Base-by-base conservation (phyloP, 2,797 vertebrate species). In the Spinus pinus region DNA sequence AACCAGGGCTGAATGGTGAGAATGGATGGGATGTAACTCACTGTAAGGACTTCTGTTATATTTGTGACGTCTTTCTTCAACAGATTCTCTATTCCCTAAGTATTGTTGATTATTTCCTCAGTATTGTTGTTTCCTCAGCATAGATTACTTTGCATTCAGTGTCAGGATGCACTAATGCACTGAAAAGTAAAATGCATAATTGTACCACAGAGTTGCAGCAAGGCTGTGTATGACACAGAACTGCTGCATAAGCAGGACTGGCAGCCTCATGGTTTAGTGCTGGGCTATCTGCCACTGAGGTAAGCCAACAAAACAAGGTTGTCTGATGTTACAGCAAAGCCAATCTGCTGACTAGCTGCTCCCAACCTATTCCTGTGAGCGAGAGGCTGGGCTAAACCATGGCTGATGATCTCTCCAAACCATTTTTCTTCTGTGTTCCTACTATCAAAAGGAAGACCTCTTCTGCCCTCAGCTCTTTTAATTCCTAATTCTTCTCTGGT, bases 401-500 rank as follows among this genome's bases (percentile, higher is more conserved):
- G 4, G 6, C 12, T 4, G 6, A 1, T 8, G 4, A 20, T 44
- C 14, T 30, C 13, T 25, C 57, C 23, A 37, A 37, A 24, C 0
- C 6, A 12, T 8, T 57, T 78, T 74, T 79, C 58, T 61, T 24
- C 17, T 17, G 2, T 37, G 4, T 21, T 88, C 47, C 31, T 75
- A 17, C 12, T 39, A 15, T 2, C 7, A 13, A 73, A 46, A 77
- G 42, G 56, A 70, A 42, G 21, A 33, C 4, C 9, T 13, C 4
- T 70, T 80, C 31, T 69, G 21, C 20, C 12, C 7, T 72, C 14
- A 8, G 1, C 10, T 70, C 10, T 17, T 8, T 37, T 69, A 37
- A 23, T 56, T 12, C 28, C 4, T 53, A 49, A 12, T 28, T 74
- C 2, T n/a, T 62, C 12, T 81, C 57, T 30, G 12, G 4, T 72